Evolutionary conservation across 1,140 invertebrate genomes (phyloP), one percentile per base, ranked within the genome.

Genomic region (Tyrophagus putrescentiae): DNA sequence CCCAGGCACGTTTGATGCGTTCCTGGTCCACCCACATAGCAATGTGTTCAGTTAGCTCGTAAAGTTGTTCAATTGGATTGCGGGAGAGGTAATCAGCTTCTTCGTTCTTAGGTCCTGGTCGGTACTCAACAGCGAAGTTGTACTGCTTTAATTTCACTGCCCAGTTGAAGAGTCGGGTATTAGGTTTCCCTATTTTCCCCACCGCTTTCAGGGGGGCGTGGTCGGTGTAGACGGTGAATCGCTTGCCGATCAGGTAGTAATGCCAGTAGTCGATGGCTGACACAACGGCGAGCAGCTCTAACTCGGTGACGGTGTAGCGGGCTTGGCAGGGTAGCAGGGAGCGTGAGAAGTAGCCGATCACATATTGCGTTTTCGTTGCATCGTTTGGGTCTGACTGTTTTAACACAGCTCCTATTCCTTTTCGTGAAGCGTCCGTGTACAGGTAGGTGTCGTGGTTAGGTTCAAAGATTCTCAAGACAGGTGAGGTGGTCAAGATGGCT

Each of bases 381-480:
- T 60, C 36, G 21, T 21, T 27, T 13, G 21, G 3, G 27, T 69
- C 64, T 0, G 50, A 61, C 58, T 79, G 76, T 1, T 69, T 69
- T 0, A 79, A 60, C 4, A 76, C 70, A 3, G 70, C 71, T 0
- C 76, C 74, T 4, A 79, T 63, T 16, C 73, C 76, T 65, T 70
- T 71, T 0, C 67, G 59, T 36, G 69, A 73, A 13, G 75, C 74
- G 57, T 65, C 62, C n/a, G 44, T 61, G 28, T 60, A 7, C 13
- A 58, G 4, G 21, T 54, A 27, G 9, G 53, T n/a, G 5, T 0
- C 0, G 25, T 65, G 65, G 11, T 48, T 41, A 33, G 21, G 23
- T 29, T 64, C 34, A 31, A 29, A 63, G 29, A 63, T 57, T 1
- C 9, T 23, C 18, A 63, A 34, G 1, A 63, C 28, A 0, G 50